Conservation (phyloP, 2,113 vertebrate species). For the Anas platyrhynchos region DNA sequence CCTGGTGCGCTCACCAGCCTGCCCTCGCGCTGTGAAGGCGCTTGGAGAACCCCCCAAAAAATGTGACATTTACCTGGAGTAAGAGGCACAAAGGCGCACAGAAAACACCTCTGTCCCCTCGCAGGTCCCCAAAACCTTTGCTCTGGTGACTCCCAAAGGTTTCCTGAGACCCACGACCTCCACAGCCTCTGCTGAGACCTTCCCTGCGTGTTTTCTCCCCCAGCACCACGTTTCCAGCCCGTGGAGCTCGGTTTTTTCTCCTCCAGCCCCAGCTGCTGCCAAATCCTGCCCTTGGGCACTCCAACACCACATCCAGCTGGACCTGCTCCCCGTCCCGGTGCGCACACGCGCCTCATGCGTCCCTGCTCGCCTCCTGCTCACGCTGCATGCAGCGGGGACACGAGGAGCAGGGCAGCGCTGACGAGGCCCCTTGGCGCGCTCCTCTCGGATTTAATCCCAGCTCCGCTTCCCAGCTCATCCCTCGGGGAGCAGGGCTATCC, state of each 20-base stretch:
- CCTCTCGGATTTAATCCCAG: not conserved
- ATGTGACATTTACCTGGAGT: not conserved
- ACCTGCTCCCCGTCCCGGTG: not conserved
- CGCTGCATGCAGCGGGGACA: not conserved
- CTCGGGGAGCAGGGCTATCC: not conserved
- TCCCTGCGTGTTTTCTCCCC: not conserved
- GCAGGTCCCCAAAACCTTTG: accelerated
- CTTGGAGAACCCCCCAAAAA: not conserved
- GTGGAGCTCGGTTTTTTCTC: not conserved
- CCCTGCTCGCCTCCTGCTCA: not conserved
- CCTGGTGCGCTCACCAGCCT: not conserved
- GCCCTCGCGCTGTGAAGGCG: not conserved
- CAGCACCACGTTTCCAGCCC: not conserved
- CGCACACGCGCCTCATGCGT: not conserved
- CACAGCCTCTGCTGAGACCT: not conserved
- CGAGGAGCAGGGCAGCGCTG: not conserved
- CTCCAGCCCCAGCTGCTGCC: not conserved
- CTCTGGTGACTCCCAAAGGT: accelerated
- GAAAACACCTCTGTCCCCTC: not conserved
- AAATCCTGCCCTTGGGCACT: not conserved
- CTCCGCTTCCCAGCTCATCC: not conserved
- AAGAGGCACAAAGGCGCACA: accelerated
- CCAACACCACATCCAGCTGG: not conserved
- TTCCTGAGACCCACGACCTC: not conserved
- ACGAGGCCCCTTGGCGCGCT: not conserved